Percentiles rank a stretch among this genome's conserved stretches.
phyloP scores from a whole-genome alignment of 1,140 invertebrate genomes.

The Philopotamus ludificatus region DNA sequence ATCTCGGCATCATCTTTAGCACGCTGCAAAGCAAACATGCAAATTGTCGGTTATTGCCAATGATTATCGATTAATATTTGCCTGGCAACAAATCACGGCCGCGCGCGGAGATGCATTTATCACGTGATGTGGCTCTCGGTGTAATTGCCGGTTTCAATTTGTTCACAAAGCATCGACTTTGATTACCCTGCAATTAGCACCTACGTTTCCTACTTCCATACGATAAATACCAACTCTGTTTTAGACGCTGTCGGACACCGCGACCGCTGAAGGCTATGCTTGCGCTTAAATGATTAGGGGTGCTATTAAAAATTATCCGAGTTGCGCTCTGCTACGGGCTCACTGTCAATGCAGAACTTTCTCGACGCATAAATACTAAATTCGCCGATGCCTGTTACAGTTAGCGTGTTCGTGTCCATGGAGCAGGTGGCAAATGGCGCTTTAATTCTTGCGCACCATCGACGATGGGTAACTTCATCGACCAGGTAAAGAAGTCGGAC shows the following conservation, averaged over 20 bases:
- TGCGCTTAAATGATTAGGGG: too few relatives aligned
- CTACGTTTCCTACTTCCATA: slow-evolving; percentile 22
- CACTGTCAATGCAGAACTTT: too few relatives aligned
- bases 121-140: background rate
- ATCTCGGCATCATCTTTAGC: background rate
- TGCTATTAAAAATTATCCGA: too few relatives aligned
- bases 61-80: slow-evolving; percentile 30
- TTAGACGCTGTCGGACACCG: too few relatives aligned
- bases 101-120: background rate
- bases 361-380: too few relatives aligned
- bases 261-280: too few relatives aligned
- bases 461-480: too few relatives aligned
- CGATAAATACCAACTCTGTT: too few relatives aligned
- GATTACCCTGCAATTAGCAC: slow-evolving; percentile 26
- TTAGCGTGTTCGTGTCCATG: too few relatives aligned
- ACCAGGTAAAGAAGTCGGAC: background rate
- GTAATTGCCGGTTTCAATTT: slow-evolving; percentile 31
- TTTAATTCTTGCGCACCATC: background rate
- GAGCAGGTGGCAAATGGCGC: background rate
- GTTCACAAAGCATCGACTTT: background rate
- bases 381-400: too few relatives aligned
- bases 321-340: too few relatives aligned
- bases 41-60: slow-evolving; percentile 29
- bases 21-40: slow-evolving; percentile 19
- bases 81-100: slow-evolving; percentile 25